Evolutionary conservation across 2,113 vertebrate genomes (phyloP).

Genomic region (Gorsachius goisagi): DNA sequence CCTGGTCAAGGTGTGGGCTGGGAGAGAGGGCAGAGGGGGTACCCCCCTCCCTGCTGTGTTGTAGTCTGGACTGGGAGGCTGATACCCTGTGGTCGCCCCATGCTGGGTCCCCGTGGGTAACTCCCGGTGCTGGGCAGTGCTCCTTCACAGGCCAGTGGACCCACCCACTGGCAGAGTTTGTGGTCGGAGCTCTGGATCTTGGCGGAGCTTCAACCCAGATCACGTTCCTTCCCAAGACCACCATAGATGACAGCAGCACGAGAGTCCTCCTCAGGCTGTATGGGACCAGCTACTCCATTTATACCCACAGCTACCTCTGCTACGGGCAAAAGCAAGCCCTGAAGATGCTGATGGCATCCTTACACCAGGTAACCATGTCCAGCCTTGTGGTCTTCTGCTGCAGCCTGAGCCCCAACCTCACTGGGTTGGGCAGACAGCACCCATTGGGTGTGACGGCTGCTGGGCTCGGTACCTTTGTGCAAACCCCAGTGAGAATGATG

Average conservation of each 20-base stretch:
- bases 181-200: slow-evolving; percentile 73
- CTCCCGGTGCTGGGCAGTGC: slow-evolving; percentile 36
- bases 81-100: too few species aligned
- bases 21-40: neutral
- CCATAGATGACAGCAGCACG: slow-evolving; percentile 23
- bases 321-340: slow-evolving; percentile 72
- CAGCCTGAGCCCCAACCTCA: neutral
- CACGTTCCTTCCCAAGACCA: slow-evolving; percentile 63
- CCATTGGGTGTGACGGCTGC: fast-evolving
- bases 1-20: slow-evolving; percentile 72
- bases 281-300: slow-evolving; percentile 64
- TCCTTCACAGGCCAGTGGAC: slow-evolving; percentile 59
- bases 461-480: neutral
- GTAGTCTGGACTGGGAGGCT: neutral
- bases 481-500: neutral
- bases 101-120: neutral
- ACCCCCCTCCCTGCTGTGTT: too few species aligned
- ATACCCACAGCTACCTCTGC: slow-evolving; percentile 80
- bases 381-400: neutral
- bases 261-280: slow-evolving; percentile 67
- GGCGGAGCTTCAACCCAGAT: slow-evolving; percentile 79
- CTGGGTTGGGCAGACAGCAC: neutral
- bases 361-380: slow-evolving; percentile 49
- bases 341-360: slow-evolving; percentile 46
- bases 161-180: neutral